Evolutionary conservation across 2,113 vertebrate species (phyloP).

Genomic region (Tragulus kanchil): DNA sequence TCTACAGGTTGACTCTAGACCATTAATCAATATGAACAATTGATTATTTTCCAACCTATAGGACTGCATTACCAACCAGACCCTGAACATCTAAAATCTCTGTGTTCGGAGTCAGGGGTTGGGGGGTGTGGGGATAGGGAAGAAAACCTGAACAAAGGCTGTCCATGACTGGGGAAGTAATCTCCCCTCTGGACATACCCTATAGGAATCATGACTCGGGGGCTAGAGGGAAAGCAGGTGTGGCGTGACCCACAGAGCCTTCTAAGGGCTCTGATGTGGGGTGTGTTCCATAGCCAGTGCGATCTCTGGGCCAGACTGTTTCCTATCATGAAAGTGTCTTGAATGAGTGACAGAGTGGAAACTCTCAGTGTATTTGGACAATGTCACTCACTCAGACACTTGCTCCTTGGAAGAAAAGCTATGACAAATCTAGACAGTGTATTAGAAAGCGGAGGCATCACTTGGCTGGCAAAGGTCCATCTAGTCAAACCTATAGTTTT

Average conservation of each 20-base stretch:
- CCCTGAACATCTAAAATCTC: not conserved
- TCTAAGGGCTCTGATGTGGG: not conserved
- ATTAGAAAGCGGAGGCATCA: not conserved
- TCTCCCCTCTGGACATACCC: not conserved
- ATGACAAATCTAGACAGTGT: no score
- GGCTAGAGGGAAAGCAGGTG: not conserved
- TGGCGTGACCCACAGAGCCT: not conserved
- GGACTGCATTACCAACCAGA: not conserved
- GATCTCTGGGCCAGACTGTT: not conserved
- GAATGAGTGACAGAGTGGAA: not conserved
- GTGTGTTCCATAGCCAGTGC: not conserved
- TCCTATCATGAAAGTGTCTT: not conserved
- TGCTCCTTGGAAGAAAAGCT: not conserved
- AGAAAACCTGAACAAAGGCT: not conserved
- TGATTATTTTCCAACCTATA: not conserved
- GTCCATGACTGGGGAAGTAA: not conserved
- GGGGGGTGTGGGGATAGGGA: not conserved
- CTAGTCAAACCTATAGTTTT: not conserved
- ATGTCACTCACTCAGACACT: not conserved
- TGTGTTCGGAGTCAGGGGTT: not conserved
- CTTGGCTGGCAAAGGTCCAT: not conserved
- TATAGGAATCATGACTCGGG: not conserved
- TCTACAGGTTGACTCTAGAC: not conserved
- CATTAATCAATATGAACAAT: not conserved
- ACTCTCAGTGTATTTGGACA: not conserved